Evolutionary conservation across 1,140 invertebrate genomes (phyloP).

Genomic region (Drosophila nannoptera): DNA sequence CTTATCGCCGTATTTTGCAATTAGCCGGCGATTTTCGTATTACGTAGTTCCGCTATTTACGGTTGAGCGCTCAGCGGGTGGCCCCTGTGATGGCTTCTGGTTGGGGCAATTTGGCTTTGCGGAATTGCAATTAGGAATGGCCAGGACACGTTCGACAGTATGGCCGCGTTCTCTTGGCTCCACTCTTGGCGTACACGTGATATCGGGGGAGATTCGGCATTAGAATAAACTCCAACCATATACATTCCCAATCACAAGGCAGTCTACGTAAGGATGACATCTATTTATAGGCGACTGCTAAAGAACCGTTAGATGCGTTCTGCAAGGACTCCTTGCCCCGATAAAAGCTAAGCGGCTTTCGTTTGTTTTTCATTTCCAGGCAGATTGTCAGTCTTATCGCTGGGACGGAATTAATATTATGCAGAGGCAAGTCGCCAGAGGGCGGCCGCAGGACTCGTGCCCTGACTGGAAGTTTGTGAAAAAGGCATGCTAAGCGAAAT

Average conservation of each 20-base stretch:
- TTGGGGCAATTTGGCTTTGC: constrained; percentile 9
- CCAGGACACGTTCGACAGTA: constrained; percentile 3
- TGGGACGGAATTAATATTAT: constrained; percentile 21
- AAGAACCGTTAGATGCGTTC: too few relatives aligned
- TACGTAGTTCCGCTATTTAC: constrained; percentile 69
- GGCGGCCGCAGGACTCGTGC: constrained; percentile 48
- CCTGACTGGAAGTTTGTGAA: constrained; percentile 33
- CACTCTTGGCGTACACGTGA: background rate
- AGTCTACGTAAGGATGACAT: too few relatives aligned
- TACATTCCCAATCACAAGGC: too few relatives aligned
- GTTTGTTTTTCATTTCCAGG: background rate
- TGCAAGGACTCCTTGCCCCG: too few relatives aligned
- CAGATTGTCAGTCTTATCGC: background rate
- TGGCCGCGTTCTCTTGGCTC: background rate
- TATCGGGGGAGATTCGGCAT: too few relatives aligned
- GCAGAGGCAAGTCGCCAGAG: constrained; percentile 15
- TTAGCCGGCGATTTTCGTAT: constrained; percentile 63
- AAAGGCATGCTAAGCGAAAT: constrained; percentile 55
- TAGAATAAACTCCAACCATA: too few relatives aligned
- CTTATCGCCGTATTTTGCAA: constrained; percentile 56
- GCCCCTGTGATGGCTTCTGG: constrained; percentile 35
- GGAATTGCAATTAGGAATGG: constrained; percentile 18
- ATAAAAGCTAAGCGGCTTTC: too few relatives aligned
- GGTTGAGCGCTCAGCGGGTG: constrained; percentile 53
- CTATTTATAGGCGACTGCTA: too few relatives aligned